Conservation (phyloP, 1,140 invertebrate species). For the Drosophila bocki region DNA sequence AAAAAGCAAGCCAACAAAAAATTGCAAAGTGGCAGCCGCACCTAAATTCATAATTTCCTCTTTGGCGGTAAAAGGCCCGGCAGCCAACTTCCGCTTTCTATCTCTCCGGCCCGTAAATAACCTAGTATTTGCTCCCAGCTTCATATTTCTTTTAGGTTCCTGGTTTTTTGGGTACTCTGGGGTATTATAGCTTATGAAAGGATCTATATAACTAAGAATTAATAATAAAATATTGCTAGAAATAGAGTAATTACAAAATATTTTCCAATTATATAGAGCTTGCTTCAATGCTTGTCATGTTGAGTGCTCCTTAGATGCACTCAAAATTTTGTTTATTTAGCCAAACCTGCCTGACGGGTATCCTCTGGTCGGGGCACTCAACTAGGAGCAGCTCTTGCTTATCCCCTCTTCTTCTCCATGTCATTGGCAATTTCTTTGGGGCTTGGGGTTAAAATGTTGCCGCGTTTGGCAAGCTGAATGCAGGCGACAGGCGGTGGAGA, state of each 20-base stretch:
- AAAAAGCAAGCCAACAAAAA: background rate
- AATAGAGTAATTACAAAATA: background rate
- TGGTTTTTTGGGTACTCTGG: background rate
- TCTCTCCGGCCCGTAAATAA: slow-evolving; percentile 66
- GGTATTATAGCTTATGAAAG: background rate
- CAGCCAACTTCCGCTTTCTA: slow-evolving; percentile 50
- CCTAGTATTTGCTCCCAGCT: background rate
- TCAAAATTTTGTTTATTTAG: background rate
- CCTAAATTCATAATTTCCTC: slow-evolving; percentile 75
- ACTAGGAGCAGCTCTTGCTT: slow-evolving; percentile 3
- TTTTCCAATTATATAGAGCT: background rate
- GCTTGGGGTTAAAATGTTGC: slow-evolving; percentile 68
- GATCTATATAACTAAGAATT: background rate
- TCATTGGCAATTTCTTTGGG: slow-evolving; percentile 77
- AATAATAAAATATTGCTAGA: background rate
- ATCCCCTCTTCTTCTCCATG: slow-evolving; percentile 20
- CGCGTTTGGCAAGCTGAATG: slow-evolving; percentile 59
- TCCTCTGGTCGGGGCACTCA: slow-evolving; percentile 7
- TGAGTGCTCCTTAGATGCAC: slow-evolving; percentile 1
- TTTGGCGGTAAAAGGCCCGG: slow-evolving; percentile 29
- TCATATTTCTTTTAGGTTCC: slow-evolving; percentile 8
- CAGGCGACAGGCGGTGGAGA: slow-evolving; percentile 70
- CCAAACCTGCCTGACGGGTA: slow-evolving; percentile 3
- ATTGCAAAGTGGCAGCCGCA: slow-evolving; percentile 20
- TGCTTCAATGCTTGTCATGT: background rate